Evolutionary conservation across 1,140 invertebrate genomes (phyloP).

Genomic region (Dinoponera quadriceps): DNA sequence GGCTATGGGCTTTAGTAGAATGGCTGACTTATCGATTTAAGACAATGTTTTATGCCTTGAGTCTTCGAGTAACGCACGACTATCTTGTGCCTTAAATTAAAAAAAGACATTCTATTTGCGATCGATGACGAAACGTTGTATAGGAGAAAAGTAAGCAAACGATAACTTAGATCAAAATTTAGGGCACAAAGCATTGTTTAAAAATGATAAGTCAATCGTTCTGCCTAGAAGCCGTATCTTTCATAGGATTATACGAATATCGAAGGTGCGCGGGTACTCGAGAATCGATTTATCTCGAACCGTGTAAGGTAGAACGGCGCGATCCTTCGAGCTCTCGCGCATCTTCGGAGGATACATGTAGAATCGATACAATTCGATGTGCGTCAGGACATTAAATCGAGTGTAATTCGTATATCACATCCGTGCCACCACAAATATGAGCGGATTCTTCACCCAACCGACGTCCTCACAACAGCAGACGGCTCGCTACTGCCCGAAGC

Average conservation of each 20-base stretch:
- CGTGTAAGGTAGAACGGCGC: neutral
- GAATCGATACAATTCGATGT: neutral
- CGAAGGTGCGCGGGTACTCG: neutral
- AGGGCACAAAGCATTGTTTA: too few relatives aligned
- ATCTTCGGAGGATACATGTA: neutral
- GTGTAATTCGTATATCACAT: slow-evolving; percentile 32
- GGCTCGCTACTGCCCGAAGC: slow-evolving; percentile 64
- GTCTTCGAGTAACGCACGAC: too few relatives aligned
- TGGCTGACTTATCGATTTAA: too few relatives aligned
- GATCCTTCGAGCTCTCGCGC: neutral
- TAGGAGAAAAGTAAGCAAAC: too few relatives aligned
- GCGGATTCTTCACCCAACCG: neutral
- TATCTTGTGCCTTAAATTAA: too few relatives aligned
- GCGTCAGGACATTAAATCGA: slow-evolving; percentile 24
- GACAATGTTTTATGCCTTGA: too few relatives aligned
- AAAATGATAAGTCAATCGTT: too few relatives aligned
- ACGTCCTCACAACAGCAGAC: slow-evolving; percentile 58
- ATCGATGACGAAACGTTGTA: too few relatives aligned
- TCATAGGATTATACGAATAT: neutral
- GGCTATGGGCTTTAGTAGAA: too few relatives aligned
- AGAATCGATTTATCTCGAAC: neutral
- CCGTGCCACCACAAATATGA: neutral
- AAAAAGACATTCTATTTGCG: too few relatives aligned
- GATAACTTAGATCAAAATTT: too few relatives aligned
- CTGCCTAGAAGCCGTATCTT: neutral